Conservation (phyloP, 2,113 vertebrate species). For the Lophotis ruficrista region DNA sequence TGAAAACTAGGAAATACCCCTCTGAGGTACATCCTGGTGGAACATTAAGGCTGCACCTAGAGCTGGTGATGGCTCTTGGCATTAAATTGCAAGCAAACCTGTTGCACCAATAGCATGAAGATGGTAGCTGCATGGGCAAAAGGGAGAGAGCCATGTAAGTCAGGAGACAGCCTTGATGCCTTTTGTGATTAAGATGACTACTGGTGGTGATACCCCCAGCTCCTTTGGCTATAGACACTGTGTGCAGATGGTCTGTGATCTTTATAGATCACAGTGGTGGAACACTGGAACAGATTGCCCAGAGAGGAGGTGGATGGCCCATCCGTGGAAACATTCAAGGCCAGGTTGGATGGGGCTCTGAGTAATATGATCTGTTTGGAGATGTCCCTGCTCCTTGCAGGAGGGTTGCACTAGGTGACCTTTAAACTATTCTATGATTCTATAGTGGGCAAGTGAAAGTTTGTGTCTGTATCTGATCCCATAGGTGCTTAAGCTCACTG, state of each 20-base stretch:
- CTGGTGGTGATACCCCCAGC: neutral
- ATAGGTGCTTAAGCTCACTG: neutral
- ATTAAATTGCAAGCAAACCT: neutral
- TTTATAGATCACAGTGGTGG: neutral
- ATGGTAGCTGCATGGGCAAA: neutral
- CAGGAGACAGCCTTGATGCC: neutral
- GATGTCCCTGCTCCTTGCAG: no score
- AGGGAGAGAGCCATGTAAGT: neutral
- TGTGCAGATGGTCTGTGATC: neutral
- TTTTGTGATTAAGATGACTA: neutral
- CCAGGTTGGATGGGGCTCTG: no score
- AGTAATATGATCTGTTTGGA: no score
- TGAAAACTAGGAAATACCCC: neutral
- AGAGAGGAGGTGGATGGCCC: no score
- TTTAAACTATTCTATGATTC: no score
- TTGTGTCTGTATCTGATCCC: neutral
- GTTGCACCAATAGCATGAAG: neutral
- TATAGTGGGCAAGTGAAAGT: neutral
- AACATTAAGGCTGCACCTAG: neutral
- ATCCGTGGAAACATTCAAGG: no score
- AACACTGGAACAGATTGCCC: no score
- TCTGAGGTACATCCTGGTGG: neutral
- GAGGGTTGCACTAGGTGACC: no score
- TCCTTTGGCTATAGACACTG: neutral
- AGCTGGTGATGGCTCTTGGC: neutral